Conservation (phyloP, 2,113 vertebrate genomes). For the Boulengeromyrus knoepffleri region DNA sequence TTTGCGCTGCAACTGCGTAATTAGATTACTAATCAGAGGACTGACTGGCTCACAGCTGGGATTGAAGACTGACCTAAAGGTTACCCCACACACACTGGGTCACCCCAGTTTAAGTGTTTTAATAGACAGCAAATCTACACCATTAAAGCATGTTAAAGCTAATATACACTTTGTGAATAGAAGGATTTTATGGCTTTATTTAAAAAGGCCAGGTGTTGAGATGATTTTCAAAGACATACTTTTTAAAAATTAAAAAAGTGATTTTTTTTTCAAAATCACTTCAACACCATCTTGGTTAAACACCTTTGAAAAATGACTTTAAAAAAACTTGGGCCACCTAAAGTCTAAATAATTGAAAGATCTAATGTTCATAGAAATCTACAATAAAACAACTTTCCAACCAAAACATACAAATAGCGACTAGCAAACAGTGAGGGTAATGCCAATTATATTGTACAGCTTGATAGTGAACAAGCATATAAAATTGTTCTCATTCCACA, state of each 20-base stretch:
- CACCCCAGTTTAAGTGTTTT: background rate
- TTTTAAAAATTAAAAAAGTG: background rate
- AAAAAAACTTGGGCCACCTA: background rate
- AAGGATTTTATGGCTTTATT: background rate
- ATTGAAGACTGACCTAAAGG: background rate
- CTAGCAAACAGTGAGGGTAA: conserved; percentile 61
- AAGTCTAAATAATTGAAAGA: background rate
- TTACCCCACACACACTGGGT: background rate
- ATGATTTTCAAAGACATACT: background rate
- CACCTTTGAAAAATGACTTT: background rate
- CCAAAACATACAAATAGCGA: conserved; percentile 41
- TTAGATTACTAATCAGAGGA: background rate
- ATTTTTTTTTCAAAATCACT: background rate
- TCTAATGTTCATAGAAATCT: background rate
- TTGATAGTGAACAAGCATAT: conserved; percentile 61
- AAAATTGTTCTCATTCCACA: conserved; percentile 40
- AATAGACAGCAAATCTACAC: background rate
- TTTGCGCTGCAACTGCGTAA: background rate
- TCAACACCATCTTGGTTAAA: background rate
- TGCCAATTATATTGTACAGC: conserved; percentile 57
- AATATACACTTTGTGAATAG: background rate
- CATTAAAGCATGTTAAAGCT: background rate
- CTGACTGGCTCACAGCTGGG: background rate
- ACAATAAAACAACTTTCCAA: background rate
- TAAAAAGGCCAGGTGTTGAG: too few species aligned